Base-by-base conservation (phyloP, 2,113 vertebrate species). In the Eulacestoma nigropectus region DNA sequence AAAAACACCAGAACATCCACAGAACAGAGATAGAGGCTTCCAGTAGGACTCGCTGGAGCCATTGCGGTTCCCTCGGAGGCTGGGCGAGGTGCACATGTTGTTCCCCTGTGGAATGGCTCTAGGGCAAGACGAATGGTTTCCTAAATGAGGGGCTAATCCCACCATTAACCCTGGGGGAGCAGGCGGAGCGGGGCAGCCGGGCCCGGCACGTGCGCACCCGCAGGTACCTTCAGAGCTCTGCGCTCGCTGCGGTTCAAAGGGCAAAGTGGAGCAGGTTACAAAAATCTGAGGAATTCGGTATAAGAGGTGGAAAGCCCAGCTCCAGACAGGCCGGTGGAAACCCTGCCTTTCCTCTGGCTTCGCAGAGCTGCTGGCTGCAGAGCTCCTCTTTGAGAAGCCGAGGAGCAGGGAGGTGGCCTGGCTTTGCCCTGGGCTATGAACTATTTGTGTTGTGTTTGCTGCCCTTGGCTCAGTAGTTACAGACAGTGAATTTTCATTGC, bases 1-100 rank as follows among this genome's bases (percentile, higher is more conserved):
- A 97, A 89, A 88, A 96, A 87, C 74, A 79, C 77, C 97, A 98
- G 98, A 95, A 59, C 90, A 70, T 69, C 73, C 75, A 9, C 15
- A 74, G 23, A 49, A 19, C 57, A 57, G n/a, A 93, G 89, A 84
- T 77, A 68, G 2, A 2, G 21, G 73, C 67, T 82, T 39, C 60
- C 84, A 42, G 76, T 2, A 84, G 94, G 67, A 30, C 78, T 88
- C 76, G 30, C n/a, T 63, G 73, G 95, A 88, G 92, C 89, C 92
- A 1, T 10, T 65, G 76, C 10, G 5, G 55, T 84, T 95, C 52
- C 82, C 87, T 81, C 23, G 57, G 70, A 70, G 87, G 62, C 49
- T 49, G 79, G 62, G 32, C 0, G 19, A 68, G 69, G 37, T 4
- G 86, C 59, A 55, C 80, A 3, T 0, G 2, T 21, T 50, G 80